Evolutionary conservation across 1,140 invertebrate species (phyloP), one percentile per base, ranked within the genome.

Genomic region (Vollenhovia emeryi): DNA sequence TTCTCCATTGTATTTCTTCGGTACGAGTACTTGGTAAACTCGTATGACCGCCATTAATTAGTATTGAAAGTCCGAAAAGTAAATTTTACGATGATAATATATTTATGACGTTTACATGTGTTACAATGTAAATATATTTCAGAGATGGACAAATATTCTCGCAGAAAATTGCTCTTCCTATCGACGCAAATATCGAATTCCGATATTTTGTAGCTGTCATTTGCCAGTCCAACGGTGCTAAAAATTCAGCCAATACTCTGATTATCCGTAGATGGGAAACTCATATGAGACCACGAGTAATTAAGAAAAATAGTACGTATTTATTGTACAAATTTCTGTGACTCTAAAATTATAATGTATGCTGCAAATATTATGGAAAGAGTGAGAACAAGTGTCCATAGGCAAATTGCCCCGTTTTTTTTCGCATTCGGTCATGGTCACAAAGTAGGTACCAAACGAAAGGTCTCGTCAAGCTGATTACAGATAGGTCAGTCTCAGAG

Each of bases 191-290:
- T 84, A 95, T 98, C 3, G 95, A 96, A 43, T 99, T 97, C 92
- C 96, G 98, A 21, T 99, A 98, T 94, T 97, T 97, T 90, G 95
- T 98, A 71, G 94, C 96, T 66, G 92, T 96, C 13, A 92, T 94
- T 86, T 95, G 94, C 85, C 90, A 94, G 55, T 91, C 93, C n/a
- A 94, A 95, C 84, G 91, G 92, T 59, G 95, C 95, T 89, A 95
- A 96, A 86, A 93, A 95, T 85, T 92, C 92, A 79, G 92, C 94
- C 18, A 95, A 96, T 94, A 95, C 96, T 85, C 90, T 97, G 8
- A 95, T 98, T 62, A 96, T 98, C 18, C 96, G 97, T 21, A 95
- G 95, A 87, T 99, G 98, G 98, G 98, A 99, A 94, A 98, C 98
- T 9, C 96, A 98, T 91, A 95, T 98, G 78, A 94, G 95, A 73